A percentile compares a stretch with the other conserved stretches of the same genome.
Evolutionary conservation across 2,888 invertebrate species (phyloP).

Genomic region (Chloroclysta siterata): DNA sequence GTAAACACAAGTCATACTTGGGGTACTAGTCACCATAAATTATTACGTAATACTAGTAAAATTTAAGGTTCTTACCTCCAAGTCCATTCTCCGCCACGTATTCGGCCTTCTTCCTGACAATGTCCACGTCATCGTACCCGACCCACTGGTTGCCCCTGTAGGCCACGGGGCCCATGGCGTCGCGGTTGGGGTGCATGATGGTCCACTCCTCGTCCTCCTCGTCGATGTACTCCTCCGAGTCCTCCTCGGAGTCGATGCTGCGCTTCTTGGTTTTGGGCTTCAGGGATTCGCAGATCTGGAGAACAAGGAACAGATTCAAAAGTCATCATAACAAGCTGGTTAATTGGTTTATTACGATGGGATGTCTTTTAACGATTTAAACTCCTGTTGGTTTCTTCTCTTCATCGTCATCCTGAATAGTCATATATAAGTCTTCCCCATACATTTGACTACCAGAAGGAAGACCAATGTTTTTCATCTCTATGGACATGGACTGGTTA

Average conservation of each 20-base stretch:
- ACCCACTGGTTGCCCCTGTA: slow-evolving; percentile 95
- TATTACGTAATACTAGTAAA: no score
- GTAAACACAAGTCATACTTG: no score
- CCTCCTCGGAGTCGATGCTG: slow-evolving; percentile 59
- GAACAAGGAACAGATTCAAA: neutral
- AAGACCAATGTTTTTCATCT: no score
- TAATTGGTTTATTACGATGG: no score
- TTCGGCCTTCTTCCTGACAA: slow-evolving; percentile 92
- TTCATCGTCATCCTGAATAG: no score
- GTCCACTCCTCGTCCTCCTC: slow-evolving; percentile 91
- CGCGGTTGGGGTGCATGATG: slow-evolving; percentile 91
- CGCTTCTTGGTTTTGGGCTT: slow-evolving; percentile 70
- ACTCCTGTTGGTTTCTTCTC: no score
- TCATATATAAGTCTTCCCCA: no score
- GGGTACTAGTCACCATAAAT: no score
- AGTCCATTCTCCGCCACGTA: slow-evolving; percentile 93
- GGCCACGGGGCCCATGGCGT: slow-evolving; percentile 96
- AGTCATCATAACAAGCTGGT: neutral
- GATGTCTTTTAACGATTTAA: no score
- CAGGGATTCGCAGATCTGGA: slow-evolving; percentile 93
- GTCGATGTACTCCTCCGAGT: slow-evolving; percentile 73
- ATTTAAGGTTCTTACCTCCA: slow-evolving; percentile 87
- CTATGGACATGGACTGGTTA: no score
- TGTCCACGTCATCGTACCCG: slow-evolving; percentile 94
- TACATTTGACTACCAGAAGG: no score